phyloP scores from a whole-genome alignment of 2,888 invertebrate species.

The Dioctria linearis region DNA sequence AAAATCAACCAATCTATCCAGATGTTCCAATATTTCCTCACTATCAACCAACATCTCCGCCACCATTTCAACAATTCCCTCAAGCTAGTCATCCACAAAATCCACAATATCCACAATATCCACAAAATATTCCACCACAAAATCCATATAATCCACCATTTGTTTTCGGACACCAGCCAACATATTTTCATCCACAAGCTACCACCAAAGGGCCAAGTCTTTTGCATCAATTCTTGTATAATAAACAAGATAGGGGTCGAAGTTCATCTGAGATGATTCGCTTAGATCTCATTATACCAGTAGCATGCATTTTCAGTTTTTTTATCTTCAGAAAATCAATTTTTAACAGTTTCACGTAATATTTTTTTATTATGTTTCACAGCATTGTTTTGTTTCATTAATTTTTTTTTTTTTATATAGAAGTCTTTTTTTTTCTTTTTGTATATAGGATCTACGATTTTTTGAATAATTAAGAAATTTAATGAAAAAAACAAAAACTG shows the following conservation, averaged over 20 bases:
- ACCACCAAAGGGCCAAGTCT: constrained; percentile 69
- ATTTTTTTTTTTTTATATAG: not conserved
- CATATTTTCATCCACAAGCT: constrained; percentile 66
- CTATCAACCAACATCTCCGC: constrained; percentile 68
- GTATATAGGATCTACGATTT: constrained; percentile 19
- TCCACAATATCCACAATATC: constrained; percentile 67
- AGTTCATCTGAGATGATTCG: constrained; percentile 62
- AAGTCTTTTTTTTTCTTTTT: not conserved
- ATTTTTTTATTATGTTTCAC: not conserved
- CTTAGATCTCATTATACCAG: constrained; percentile 12
- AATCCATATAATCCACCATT: constrained; percentile 70
- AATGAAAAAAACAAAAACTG: not conserved
- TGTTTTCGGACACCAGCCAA: constrained; percentile 69
- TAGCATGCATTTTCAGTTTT: constrained; percentile 13
- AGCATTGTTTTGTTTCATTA: not conserved
- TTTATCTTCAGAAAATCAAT: constrained; percentile 22
- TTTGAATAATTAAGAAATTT: no score
- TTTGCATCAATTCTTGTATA: constrained; percentile 63
- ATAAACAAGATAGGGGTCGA: constrained; percentile 62
- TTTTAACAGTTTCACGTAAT: constrained; percentile 43
- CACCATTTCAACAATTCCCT: constrained; percentile 70
- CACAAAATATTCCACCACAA: constrained; percentile 66
- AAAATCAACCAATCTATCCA: constrained; percentile 67
- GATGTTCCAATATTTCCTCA: constrained; percentile 70
- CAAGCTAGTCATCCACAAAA: constrained; percentile 71